Conservation (phyloP, 2,888 invertebrate genomes). For the Pteria penguin region DNA sequence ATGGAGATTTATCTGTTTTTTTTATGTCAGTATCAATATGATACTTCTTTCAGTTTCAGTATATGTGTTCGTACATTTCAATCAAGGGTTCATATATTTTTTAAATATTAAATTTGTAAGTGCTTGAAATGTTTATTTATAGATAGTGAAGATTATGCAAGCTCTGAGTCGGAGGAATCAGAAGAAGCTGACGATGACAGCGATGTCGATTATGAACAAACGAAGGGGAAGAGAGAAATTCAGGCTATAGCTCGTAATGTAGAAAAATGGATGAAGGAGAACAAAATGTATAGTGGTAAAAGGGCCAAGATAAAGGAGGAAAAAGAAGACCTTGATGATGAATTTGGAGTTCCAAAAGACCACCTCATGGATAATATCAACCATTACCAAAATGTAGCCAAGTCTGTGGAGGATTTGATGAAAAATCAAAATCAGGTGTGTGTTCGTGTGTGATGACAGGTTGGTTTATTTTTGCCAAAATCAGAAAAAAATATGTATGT, state of each 20-base stretch:
- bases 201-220: conserved; percentile 5
- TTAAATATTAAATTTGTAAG: no score
- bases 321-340: conserved; percentile 6
- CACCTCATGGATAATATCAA: conserved; percentile 1
- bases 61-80: no score
- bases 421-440: not conserved
- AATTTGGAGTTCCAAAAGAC: conserved; percentile 17
- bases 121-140: not conserved
- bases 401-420: conserved; percentile 12
- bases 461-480: no score
- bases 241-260: not conserved
- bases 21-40: no score
- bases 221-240: not conserved
- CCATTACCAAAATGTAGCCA: conserved; percentile 5
- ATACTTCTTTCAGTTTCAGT: no score
- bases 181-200: conserved; percentile 9
- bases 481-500: no score
- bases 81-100: no score
- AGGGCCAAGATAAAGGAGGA: not conserved
- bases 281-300: not conserved
- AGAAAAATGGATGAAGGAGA: conserved; percentile 13
- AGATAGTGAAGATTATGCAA: not conserved
- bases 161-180: conserved; percentile 1
- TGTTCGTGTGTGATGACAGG: no score
- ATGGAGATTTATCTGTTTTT: no score